Percentiles rank a stretch among this genome's conserved stretches.
Conservation (phyloP, 2,888 invertebrate species). For the Folsomia candida region DNA sequence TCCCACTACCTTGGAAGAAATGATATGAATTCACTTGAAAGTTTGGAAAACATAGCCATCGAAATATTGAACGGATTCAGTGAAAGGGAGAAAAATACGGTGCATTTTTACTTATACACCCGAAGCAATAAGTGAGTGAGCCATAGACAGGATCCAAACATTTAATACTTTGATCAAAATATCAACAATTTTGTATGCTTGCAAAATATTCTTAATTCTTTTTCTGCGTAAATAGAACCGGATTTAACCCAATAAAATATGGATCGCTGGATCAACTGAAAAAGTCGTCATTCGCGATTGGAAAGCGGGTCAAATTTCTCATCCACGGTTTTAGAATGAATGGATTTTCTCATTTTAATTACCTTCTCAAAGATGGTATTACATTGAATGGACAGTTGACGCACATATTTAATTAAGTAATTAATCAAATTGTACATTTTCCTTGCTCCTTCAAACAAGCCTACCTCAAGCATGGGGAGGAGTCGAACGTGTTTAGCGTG, state of each 20-base stretch:
- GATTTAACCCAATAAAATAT: slow-evolving; percentile 31
- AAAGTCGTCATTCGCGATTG: slow-evolving; percentile 20
- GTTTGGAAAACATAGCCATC: neutral
- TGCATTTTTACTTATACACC: slow-evolving; percentile 38
- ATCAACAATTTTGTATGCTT: neutral
- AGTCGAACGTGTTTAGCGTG: slow-evolving; percentile 42
- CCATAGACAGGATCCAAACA: slow-evolving; percentile 35
- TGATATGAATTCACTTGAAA: slow-evolving; percentile 1
- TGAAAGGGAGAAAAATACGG: slow-evolving; percentile 35
- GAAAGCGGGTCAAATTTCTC: slow-evolving; percentile 39
- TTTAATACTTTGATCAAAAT: slow-evolving; percentile 21
- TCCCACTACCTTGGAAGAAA: neutral
- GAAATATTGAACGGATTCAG: slow-evolving; percentile 24
- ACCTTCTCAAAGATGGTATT: slow-evolving; percentile 32
- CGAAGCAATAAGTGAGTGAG: slow-evolving; percentile 31
- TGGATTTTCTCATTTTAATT: slow-evolving; percentile 35
- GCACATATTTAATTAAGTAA: neutral
- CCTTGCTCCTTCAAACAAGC: slow-evolving; percentile 28
- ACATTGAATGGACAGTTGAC: no score
- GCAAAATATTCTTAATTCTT: neutral
- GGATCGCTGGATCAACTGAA: slow-evolving; percentile 19
- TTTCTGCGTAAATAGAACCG: slow-evolving; percentile 25
- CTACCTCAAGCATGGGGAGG: slow-evolving; percentile 36
- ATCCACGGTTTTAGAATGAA: slow-evolving; percentile 46
- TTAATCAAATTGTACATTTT: no score